Evolutionary conservation across 1,140 invertebrate species (phyloP), one percentile per base, ranked within the genome.

Genomic region (Zaprionus vittiger): DNA sequence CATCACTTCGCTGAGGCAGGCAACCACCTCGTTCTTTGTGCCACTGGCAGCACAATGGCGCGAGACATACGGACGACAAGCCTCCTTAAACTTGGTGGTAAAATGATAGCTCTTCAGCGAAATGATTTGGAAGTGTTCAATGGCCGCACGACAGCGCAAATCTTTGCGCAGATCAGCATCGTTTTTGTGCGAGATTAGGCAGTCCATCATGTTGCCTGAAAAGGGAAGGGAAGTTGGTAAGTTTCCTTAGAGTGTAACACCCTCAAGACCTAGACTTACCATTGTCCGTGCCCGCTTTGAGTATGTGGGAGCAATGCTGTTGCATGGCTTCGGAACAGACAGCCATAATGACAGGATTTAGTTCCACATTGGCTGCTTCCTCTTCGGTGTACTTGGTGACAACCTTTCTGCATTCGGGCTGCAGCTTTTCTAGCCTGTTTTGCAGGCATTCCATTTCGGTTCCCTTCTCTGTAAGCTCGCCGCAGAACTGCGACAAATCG

Each of bases 31-130:
- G 52, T 95, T 95, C 93, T 98, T 98, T n/a, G 94, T 96, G 92
- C 95, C 97, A 56, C 94, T 95, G 74, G 94, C 94, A 7, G 95
- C 94, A 93, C 98, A 99, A 92, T 96, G 96, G 77, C 95, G 94
- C 56, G 96, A 94, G 1, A 99, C 98, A 93, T 97, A 96, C 11
- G 95, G 94, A 82, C 96, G 96, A 86, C 99, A 99, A 1, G 98
- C 97, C 91, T 98, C 96, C 93, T 99, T 99, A 92, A 99, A 99
- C 92, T 98, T 98, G 81, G 96, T 97, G 22, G 96, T 98, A 93
- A 99, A 99, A 87, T 96, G 96, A 92, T 98, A 99, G 93, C 98
- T 97, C 93, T 99, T 98, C 69, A 99, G 93, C 7, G 97, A 97
- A 57, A 99, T 97, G 52, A 99, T 93, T 93, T 98, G 97, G 90